These are phyloP conservation scores for Poeciliopsis turneri DNA, from an alignment of 2,797 vertebrate genomes.

Conservation along the genomic window DNA sequence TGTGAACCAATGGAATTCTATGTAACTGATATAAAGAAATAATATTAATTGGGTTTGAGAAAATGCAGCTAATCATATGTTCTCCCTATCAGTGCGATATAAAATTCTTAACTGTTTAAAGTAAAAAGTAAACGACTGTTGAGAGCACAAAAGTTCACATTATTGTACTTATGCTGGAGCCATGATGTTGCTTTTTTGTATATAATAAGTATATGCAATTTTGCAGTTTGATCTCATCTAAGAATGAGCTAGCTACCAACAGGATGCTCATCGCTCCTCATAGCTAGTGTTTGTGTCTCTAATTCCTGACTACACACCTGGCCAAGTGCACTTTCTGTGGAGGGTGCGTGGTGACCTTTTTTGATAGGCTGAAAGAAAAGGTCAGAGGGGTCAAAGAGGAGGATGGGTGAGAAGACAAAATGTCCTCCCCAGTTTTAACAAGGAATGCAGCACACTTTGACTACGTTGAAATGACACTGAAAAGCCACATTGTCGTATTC, in stretches of 20 bases:
- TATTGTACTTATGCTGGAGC: not conserved
- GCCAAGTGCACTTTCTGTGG: not conserved
- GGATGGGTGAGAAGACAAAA: constrained; percentile 4
- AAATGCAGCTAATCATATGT: not conserved
- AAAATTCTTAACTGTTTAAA: not conserved
- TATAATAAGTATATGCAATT: not conserved
- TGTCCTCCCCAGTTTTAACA: not conserved
- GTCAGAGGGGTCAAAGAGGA: constrained; percentile 8
- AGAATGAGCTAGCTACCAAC: not conserved
- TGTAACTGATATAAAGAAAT: not conserved
- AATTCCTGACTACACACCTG: not conserved
- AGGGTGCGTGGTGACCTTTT: not conserved
- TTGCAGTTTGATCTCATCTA: not conserved
- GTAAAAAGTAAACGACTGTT: not conserved
- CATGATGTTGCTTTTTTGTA: not conserved
- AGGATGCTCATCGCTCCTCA: not conserved
- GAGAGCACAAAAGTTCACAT: not conserved
- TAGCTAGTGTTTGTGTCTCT: not conserved
- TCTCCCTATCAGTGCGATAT: not conserved
- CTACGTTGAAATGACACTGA: not conserved
- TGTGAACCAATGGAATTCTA: not conserved
- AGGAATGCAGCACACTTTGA: not conserved
- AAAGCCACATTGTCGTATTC: not conserved
- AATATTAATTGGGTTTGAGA: not conserved
- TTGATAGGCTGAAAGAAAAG: not conserved